Conservation (phyloP, 2,888 invertebrate genomes). For the Rhagium mordax region DNA sequence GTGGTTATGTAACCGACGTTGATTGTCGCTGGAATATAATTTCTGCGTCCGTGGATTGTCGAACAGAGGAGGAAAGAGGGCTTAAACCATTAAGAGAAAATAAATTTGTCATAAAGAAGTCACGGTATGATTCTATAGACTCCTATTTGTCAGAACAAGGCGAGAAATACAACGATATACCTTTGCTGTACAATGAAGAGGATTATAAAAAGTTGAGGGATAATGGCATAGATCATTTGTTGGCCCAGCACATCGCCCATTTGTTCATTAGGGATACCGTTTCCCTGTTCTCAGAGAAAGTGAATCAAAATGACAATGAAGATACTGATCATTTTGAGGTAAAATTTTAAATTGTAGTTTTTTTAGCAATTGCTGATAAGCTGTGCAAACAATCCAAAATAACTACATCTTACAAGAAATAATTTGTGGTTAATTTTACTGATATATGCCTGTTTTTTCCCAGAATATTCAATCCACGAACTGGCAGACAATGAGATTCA, state of each 20-base stretch:
- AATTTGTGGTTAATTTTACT: too few species aligned
- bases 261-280: conserved; percentile 98
- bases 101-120: conserved; percentile 91
- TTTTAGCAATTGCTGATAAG: too few species aligned
- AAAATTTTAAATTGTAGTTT: too few species aligned
- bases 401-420: too few species aligned
- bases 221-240: conserved; percentile 92
- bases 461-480: conserved; percentile 99
- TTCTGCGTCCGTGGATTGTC: conserved; percentile 95
- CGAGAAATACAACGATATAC: conserved; percentile 95
- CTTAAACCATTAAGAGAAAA: conserved; percentile 80
- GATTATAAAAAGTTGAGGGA: conserved; percentile 87
- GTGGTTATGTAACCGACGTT: conserved; percentile 94
- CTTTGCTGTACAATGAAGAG: conserved; percentile 87
- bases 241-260: conserved; percentile 97
- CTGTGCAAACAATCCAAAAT: too few species aligned
- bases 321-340: conserved; percentile 99
- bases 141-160: conserved; percentile 94
- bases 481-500: conserved; percentile 99
- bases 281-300: conserved; percentile 94
- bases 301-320: conserved; percentile 92
- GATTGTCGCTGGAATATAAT: conserved; percentile 99
- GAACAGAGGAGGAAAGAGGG: conserved; percentile 94
- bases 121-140: conserved; percentile 98
- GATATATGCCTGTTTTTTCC: conserved; percentile 52